A percentile compares a stretch with the other conserved stretches of the same genome.
These are phyloP conservation scores for Sebastes glaucus DNA, from an alignment of 2,797 vertebrate genomes.

Conservation along the genomic window DNA sequence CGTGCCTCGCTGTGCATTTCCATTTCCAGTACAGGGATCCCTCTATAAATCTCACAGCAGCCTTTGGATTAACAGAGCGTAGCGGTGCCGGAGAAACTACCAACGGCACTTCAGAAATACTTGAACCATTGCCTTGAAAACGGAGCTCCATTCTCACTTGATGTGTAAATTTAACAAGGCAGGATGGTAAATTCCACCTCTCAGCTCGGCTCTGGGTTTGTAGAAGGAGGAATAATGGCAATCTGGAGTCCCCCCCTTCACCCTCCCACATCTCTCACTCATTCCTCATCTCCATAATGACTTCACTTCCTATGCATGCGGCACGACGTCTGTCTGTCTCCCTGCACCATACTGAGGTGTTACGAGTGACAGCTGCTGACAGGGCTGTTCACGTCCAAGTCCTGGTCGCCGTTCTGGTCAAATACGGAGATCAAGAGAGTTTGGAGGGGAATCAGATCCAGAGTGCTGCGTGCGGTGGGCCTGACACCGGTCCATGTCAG, in stretches of 20 bases:
- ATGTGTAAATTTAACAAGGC: conserved; percentile 46
- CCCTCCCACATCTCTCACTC: conserved; percentile 9
- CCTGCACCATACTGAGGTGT: conserved; percentile 37
- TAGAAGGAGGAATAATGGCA: conserved; percentile 28
- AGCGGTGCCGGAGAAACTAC: conserved; percentile 32
- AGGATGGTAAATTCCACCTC: conserved; percentile 21
- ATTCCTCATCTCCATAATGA: conserved; percentile 56
- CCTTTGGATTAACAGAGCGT: conserved; percentile 48
- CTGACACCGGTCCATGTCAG: conserved; percentile 24
- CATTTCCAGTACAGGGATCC: conserved; percentile 53
- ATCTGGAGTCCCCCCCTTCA: conserved; percentile 10
- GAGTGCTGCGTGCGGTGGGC: conserved; percentile 29
- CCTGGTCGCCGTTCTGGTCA: conserved; percentile 47
- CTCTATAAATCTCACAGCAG: conserved; percentile 74
- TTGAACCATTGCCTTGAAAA: conserved; percentile 51
- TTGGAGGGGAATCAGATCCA: conserved; percentile 16
- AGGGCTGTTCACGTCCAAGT: conserved; percentile 60
- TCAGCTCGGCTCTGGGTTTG: background rate
- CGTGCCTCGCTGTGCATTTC: conserved; percentile 52
- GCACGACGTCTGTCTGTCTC: conserved; percentile 33
- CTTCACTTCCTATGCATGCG: conserved; percentile 56
- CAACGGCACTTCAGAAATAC: conserved; percentile 33
- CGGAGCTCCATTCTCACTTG: conserved; percentile 8
- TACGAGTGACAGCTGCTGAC: conserved; percentile 52
- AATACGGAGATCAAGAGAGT: conserved; percentile 34